Evolutionary conservation across 2,113 vertebrate species (phyloP).

Genomic region (Donacobius atricapilla): DNA sequence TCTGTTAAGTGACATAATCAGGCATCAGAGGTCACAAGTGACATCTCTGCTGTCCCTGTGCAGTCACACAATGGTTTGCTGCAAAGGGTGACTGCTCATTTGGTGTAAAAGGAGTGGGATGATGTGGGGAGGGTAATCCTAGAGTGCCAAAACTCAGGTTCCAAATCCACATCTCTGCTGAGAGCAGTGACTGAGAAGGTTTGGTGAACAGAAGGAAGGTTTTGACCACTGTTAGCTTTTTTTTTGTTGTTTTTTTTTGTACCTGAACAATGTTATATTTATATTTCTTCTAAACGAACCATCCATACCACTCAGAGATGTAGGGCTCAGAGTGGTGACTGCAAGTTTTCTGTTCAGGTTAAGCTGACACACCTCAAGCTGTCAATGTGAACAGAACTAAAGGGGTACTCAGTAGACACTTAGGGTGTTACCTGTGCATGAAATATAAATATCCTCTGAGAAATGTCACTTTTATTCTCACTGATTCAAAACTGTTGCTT

Average conservation of each 20-base stretch:
- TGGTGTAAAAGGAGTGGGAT: background rate
- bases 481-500: background rate
- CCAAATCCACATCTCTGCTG: background rate
- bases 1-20: background rate
- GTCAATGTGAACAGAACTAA: background rate
- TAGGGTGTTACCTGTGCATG: background rate
- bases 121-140: background rate
- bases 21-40: background rate
- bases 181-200: background rate
- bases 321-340: rapidly evolving
- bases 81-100: background rate
- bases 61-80: background rate
- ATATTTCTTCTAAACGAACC: background rate
- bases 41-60: background rate
- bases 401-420: background rate
- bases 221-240: background rate
- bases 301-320: background rate
- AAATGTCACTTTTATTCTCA: background rate
- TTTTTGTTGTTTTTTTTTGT: too few relatives aligned
- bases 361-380: background rate
- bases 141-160: rapidly evolving
- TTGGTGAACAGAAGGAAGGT: background rate
- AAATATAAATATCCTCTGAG: background rate
- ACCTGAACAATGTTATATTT: background rate
- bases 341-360: background rate